These are phyloP conservation scores for Synergus gifuensis DNA, from an alignment of 2,888 invertebrate species.

Conservation along the genomic window DNA sequence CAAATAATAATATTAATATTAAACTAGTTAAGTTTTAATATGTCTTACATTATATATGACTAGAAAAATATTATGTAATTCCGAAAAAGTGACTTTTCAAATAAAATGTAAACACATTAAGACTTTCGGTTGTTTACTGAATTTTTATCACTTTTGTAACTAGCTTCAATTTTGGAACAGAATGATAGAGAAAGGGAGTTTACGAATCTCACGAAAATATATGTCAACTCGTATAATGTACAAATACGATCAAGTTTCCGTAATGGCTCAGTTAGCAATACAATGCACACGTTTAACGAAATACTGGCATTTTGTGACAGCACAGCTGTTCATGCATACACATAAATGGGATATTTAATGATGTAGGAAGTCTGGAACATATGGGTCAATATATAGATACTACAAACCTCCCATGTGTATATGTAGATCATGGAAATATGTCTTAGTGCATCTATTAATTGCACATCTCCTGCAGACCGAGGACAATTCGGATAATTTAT, in stretches of 20 bases:
- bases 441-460: not conserved
- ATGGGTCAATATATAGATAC: conserved; percentile 56
- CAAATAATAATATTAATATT: too few species aligned
- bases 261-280: conserved; percentile 47
- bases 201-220: not conserved
- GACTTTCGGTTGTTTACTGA: too few species aligned
- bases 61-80: too few species aligned
- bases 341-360: conserved; percentile 44
- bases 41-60: too few species aligned
- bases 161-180: not conserved
- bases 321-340: conserved; percentile 33
- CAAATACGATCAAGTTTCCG: conserved; percentile 35
- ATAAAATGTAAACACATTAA: too few species aligned
- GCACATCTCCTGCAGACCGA: not conserved
- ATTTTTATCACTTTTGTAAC: not conserved
- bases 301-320: conserved; percentile 41
- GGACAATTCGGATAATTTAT: not conserved
- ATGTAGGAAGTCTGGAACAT: conserved; percentile 56
- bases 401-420: not conserved
- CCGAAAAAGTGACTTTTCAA: too few species aligned
- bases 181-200: not conserved
- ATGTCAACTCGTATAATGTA: not conserved
- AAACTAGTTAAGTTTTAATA: too few species aligned
- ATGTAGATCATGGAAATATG: not conserved
- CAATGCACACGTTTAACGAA: conserved; percentile 42